Evolutionary conservation across 2,888 invertebrate species (phyloP), one percentile per base, ranked within the genome.

Genomic region (Drosophila gaucha): DNA sequence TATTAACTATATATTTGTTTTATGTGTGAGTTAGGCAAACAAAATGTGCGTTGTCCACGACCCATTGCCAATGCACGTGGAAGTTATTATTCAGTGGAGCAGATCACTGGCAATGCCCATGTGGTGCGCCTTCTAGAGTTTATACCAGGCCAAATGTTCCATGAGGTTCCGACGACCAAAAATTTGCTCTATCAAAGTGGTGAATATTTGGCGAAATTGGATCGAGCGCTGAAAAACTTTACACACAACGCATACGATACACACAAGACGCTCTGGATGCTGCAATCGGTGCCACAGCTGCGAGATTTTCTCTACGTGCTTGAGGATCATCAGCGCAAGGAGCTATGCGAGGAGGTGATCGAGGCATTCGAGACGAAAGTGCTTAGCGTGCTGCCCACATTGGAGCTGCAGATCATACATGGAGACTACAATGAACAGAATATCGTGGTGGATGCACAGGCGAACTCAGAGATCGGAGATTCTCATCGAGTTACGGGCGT

Each of bases 401-500:
- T 97, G 68, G 94, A 95, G 80, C 93, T 93, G 84, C 96, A 95
- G 80, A 93, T 86, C 67, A 96, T 98, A 67, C 98, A 98, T 89
- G 98, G 97, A 0, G 98, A 98, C 89, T 93, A 96, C 62, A 98
- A 98, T 90, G 97, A 98, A 87, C 96, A 96, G 90, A 98, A 98
- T 91, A 94, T 98, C 4, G 89, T 98, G 5, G 94, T 96, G 6
- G 69, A 55, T 47, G 33, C 46, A n/a, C n/a, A n/a, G n/a, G 0
- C 90, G 89, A n/a, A 24, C 14, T 2, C 12, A 0, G 16, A 50
- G 3, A 2, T 14, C 16, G 41, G 41, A 1, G 41, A 41, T 41
- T 93, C 93, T 26, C 94, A 94, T 91, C 92, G 92, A 49, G 92
- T 97, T 8, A 91, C 92, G 2, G 96, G 95, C 0, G 92, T 98